Conservation (phyloP, 2,888 invertebrate genomes). For the Venustoraphidia nigricollis region DNA sequence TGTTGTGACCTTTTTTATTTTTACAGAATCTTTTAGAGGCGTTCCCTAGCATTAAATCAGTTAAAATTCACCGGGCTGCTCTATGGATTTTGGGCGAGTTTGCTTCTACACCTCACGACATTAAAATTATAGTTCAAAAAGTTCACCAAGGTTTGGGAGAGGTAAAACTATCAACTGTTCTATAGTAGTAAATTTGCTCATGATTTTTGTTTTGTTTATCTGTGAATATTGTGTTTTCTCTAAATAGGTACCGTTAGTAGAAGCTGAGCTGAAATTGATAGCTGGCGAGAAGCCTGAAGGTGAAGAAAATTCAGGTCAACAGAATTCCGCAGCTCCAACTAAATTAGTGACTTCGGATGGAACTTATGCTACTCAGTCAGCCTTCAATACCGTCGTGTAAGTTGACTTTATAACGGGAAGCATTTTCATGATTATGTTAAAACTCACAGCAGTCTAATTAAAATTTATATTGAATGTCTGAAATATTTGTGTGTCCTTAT, state of each 20-base stretch:
- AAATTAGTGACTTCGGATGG: conserved; percentile 95
- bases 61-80: conserved; percentile 83
- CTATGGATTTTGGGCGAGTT: conserved; percentile 98
- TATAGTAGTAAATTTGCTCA: too few relatives aligned
- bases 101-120: conserved; percentile 61
- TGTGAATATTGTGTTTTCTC: background rate
- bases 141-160: conserved; percentile 62
- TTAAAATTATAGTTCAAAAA: conserved; percentile 62
- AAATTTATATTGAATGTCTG: too few relatives aligned
- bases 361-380: conserved; percentile 96
- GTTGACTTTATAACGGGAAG: conserved; percentile 15
- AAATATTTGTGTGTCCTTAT: too few relatives aligned
- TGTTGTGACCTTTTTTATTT: conserved; percentile 2
- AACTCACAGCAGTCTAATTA: too few relatives aligned
- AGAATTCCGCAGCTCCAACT: conserved; percentile 21
- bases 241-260: conserved; percentile 34
- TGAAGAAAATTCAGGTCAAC: conserved; percentile 22
- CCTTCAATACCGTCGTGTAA: conserved; percentile 71
- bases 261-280: conserved; percentile 51
- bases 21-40: conserved; percentile 55
- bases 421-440: too few relatives aligned
- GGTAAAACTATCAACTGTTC: conserved; percentile 20
- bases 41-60: conserved; percentile 75
- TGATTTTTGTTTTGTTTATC: conserved; percentile 3
- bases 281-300: conserved; percentile 53